These are phyloP conservation scores for Mesoligia furuncula DNA, from an alignment of 2,888 invertebrate species.

Conservation along the genomic window DNA sequence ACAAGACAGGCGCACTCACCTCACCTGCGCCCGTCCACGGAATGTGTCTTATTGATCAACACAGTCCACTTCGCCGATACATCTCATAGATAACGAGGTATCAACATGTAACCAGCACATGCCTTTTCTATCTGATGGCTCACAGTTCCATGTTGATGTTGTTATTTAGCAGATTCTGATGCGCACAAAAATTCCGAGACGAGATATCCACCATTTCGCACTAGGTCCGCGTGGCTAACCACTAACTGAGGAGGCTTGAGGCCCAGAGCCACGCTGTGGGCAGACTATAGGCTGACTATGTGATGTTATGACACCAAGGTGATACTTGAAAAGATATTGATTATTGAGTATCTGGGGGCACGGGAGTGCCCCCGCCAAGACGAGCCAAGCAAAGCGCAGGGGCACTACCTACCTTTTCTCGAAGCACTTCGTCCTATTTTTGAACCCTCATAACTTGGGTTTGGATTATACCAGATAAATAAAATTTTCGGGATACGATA, in stretches of 20 bases:
- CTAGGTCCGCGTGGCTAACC: no score
- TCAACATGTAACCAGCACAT: not conserved
- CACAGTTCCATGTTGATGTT: not conserved
- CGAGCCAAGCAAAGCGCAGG: no score
- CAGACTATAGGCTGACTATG: not conserved
- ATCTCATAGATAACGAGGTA: constrained; percentile 21
- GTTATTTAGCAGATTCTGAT: not conserved
- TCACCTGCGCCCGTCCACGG: not conserved
- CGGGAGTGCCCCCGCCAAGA: no score
- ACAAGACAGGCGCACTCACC: constrained; percentile 16
- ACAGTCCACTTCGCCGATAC: constrained; percentile 14
- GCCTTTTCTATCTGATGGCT: not conserved
- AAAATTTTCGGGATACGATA: no score
- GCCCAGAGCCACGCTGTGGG: no score
- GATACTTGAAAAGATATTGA: not conserved
- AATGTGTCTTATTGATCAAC: constrained; percentile 32
- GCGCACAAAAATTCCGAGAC: not conserved
- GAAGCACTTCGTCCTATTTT: no score
- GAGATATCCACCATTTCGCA: not conserved
- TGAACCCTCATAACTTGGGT: no score
- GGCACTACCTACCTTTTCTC: no score
- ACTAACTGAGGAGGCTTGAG: not conserved
- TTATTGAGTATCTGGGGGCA: no score
- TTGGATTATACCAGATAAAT: no score
- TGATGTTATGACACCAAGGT: not conserved